These are phyloP conservation scores for Drosophila austrosaltans DNA, from an alignment of 2,888 invertebrate genomes.

Conservation along the genomic window DNA sequence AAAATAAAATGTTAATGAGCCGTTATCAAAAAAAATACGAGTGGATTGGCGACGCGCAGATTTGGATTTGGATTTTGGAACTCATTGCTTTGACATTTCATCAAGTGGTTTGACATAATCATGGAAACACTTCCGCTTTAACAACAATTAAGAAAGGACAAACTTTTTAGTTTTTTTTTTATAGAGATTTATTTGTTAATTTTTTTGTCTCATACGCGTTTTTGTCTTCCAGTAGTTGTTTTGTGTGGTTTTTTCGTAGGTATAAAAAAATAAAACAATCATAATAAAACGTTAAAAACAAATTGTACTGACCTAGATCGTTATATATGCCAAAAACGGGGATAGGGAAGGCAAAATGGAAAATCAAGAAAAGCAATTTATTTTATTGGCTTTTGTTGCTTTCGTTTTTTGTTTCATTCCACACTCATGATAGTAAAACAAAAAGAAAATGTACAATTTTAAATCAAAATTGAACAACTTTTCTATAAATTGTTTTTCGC, in stretches of 20 bases:
- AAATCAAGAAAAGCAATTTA: slow-evolving; percentile 35
- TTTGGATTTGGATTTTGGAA: slow-evolving; percentile 12
- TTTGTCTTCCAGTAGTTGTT: slow-evolving; percentile 59
- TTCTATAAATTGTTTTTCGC: slow-evolving; percentile 12
- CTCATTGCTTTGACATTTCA: not conserved
- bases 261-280: slow-evolving; percentile 63
- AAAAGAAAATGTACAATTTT: slow-evolving; percentile 12
- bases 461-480: slow-evolving; percentile 2
- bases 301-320: slow-evolving; percentile 68
- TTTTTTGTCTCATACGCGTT: slow-evolving; percentile 47
- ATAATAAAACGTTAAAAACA: slow-evolving; percentile 63
- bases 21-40: not conserved
- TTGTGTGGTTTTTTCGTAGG: slow-evolving; percentile 36
- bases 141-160: slow-evolving; percentile 14
- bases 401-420: slow-evolving; percentile 11
- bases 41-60: not conserved
- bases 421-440: not conserved
- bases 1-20: slow-evolving; percentile 7
- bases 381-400: slow-evolving; percentile 18
- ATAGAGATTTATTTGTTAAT: slow-evolving; percentile 67
- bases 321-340: slow-evolving; percentile 45
- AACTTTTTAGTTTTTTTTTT: slow-evolving; percentile 27
- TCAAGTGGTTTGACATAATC: slow-evolving; percentile 1
- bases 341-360: not conserved
- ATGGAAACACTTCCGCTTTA: not conserved